Percentiles rank a stretch among this genome's conserved stretches.
phyloP scores from a whole-genome alignment of 1,140 invertebrate genomes.

The Polypedilum vanderplanki region DNA sequence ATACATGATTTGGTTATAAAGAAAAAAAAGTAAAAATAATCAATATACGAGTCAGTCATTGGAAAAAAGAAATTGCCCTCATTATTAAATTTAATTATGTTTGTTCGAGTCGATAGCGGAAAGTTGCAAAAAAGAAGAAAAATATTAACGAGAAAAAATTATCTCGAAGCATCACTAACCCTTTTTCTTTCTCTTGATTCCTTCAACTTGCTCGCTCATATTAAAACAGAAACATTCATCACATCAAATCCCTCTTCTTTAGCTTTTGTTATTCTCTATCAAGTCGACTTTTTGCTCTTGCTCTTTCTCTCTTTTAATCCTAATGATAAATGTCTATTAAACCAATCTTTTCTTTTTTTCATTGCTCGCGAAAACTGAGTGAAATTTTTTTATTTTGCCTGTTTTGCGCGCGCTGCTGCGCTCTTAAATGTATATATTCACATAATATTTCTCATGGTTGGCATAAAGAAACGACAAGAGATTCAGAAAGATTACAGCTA shows the following conservation, averaged over 20 bases:
- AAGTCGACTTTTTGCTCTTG: not conserved
- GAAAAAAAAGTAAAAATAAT: too few species aligned
- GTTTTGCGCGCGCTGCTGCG: not conserved
- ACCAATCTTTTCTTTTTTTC: not conserved
- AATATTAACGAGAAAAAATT: not conserved
- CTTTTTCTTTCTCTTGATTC: not conserved
- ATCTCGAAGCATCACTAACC: not conserved
- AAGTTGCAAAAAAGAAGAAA: not conserved
- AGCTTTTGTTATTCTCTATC: not conserved
- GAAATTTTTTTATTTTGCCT: slow-evolving; percentile 18
- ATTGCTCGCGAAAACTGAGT: not conserved
- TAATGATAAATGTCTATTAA: slow-evolving; percentile 27
- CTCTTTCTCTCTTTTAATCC: slow-evolving; percentile 2
- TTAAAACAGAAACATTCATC: not conserved
- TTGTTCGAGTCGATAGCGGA: not conserved
- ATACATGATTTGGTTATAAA: too few species aligned
- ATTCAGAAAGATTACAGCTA: slow-evolving; percentile 20
- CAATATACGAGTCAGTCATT: too few species aligned
- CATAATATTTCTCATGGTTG: slow-evolving; percentile 4
- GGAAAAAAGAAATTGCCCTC: too few species aligned
- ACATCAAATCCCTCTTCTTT: not conserved
- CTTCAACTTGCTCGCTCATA: not conserved
- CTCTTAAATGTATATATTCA: not conserved
- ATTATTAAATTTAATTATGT: too few species aligned
- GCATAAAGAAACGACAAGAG: slow-evolving; percentile 20